Evolutionary conservation across 2,888 invertebrate species (phyloP).

Genomic region (Aphidius colemani): DNA sequence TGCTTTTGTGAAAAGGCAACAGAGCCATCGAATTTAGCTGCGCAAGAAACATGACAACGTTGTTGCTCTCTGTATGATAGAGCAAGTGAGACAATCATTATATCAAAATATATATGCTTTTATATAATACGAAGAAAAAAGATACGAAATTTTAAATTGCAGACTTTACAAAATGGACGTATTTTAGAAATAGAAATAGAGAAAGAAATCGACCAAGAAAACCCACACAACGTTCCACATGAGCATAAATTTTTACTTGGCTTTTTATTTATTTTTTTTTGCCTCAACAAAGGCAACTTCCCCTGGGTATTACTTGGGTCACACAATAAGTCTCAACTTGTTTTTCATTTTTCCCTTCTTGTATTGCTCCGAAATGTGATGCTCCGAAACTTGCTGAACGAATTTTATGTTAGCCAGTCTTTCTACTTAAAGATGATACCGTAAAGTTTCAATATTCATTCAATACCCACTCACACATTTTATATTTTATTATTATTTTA

Average conservation of each 20-base stretch:
- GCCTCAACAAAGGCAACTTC: not conserved
- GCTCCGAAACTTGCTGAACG: too few species aligned
- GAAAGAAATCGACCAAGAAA: constrained; percentile 20
- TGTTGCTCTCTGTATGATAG: constrained; percentile 15
- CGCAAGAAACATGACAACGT: constrained; percentile 22
- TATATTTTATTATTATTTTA: too few species aligned
- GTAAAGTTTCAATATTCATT: too few species aligned
- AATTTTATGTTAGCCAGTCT: not conserved
- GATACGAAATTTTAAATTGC: not conserved
- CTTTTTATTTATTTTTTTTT: not conserved
- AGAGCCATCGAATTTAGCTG: constrained; percentile 6
- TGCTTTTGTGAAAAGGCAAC: constrained; percentile 28
- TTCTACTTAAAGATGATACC: not conserved
- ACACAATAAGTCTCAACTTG: too few species aligned
- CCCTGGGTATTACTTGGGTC: not conserved
- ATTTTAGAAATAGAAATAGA: constrained; percentile 12
- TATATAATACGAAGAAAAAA: constrained; percentile 4
- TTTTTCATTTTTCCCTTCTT: not conserved
- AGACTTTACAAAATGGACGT: not conserved
- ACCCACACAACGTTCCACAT: constrained; percentile 12
- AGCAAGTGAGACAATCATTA: not conserved
- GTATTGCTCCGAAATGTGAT: too few species aligned
- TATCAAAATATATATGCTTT: not conserved
- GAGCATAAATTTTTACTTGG: constrained; percentile 1
- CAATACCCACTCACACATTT: too few species aligned